These are phyloP conservation scores for Pelobates fuscus DNA, from an alignment of 2,113 vertebrate genomes.

Conservation along the genomic window DNA sequence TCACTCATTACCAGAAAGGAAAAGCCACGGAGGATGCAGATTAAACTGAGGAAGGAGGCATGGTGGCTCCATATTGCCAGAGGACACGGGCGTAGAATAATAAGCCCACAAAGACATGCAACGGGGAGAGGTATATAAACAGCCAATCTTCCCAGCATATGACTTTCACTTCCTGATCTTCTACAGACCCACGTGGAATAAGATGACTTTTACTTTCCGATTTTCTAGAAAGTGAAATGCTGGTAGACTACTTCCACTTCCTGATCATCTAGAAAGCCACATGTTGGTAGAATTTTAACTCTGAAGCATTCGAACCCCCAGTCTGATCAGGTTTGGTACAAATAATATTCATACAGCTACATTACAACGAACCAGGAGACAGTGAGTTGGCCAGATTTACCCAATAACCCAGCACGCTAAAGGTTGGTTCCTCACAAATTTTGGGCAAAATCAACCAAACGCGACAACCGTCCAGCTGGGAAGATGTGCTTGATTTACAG, in stretches of 20 bases:
- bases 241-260: not conserved
- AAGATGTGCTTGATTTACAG: not conserved
- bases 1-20: constrained; percentile 20
- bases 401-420: not conserved
- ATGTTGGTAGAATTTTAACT: not conserved
- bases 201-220: no score
- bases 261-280: not conserved
- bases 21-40: not conserved
- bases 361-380: not conserved
- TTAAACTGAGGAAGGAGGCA: not conserved
- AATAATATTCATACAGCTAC: not conserved
- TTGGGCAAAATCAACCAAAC: not conserved
- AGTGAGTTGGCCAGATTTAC: not conserved
- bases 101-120: constrained; percentile 3
- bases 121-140: not conserved
- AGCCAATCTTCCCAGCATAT: not conserved
- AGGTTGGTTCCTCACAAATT: not conserved
- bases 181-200: no score
- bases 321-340: not conserved
- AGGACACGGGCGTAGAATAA: constrained; percentile 3
- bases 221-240: not conserved
- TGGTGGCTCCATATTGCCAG: not conserved
- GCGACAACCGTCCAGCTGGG: not conserved
- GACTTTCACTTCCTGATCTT: no score
- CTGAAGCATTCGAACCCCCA: not conserved